Evolutionary conservation across 2,113 vertebrate species (phyloP), one percentile per base, ranked within the genome.

Genomic region (Misgurnus anguillicaudatus): DNA sequence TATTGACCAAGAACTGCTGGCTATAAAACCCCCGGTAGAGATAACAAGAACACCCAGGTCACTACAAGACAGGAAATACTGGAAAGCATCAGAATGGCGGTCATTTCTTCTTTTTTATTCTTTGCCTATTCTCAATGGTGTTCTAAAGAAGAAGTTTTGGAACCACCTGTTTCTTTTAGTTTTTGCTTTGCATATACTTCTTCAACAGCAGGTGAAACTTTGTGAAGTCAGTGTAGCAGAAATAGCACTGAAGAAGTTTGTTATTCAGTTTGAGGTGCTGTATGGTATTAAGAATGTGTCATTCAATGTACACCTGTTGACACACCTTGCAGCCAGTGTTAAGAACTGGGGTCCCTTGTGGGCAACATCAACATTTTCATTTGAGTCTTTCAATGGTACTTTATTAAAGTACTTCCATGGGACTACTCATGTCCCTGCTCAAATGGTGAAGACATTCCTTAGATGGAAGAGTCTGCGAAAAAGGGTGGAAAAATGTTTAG

Each of bases 21-120:
- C 62, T n/a, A 66, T 76, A 55, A 65, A 77, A 57, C 75, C 75
- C n/a, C 51, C 75, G 1, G 48, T 77, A 55, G 75, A 77, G 38
- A 65, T 77, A 38, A 67, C 63, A 42, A 67, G 51, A 39, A 19
- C 63, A 48, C 39, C 72, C 57, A 42, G 70, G 55, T 73, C 53
- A 39, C 9, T 73, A 3, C 17, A 39, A 4, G 69, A 71, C 16
- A 36, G 60, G 47, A 75, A 65, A 65, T 66, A 41, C 4, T 64
- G 73, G 60, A 64, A 51, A 75, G 60, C 73, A n/a, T 47, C 19
- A 63, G 60, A 75, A 24, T 72, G 51, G 69, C 57, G 51, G 31
- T 55, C 47, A 48, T 48, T 48, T 48, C 47, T 48, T 11, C 51
- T 66, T 66, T 77, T 66, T 16, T 6, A 31, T 65, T 17, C 17